Evolutionary conservation across 2,797 vertebrate species (phyloP), one percentile per base, ranked within the genome.

Genomic region (Galagoides demidoff): DNA sequence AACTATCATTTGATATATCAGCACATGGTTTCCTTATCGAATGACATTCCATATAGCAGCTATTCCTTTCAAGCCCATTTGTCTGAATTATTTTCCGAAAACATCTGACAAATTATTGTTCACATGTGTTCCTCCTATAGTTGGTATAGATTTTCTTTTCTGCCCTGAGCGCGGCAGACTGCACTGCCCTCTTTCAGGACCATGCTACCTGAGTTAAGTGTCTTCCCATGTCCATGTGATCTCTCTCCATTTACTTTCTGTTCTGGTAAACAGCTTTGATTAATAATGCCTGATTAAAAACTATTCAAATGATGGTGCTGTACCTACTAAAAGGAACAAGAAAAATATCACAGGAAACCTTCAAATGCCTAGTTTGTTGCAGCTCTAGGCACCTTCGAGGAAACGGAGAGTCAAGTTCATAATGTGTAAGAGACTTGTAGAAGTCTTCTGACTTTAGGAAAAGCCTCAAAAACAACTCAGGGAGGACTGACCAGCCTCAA

Each of bases 201-300:
- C 7, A 4, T 1, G 29, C 43, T 34, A 10, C 37, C 61, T 23
- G 61, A 96, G 34, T 68, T 55, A 74, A 45, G 8, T 64, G 37
- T 66, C 76, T 84, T 83, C 81, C 74, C 45, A 89, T 83, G 90
- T 78, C 68, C 89, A 4, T 79, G 14, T 12, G 66, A 31, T 43
- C 74, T 92, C 52, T 63, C 90, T 92, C 55, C n/a, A 66, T n/a
- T 76, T 90, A 49, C 89, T 92, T 45, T 96, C 68, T 86, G 84
- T 68, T 81, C 76, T 61, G 39, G 49, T 63, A 86, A 95, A 92
- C n/a, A 77, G 34, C 29, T 82, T 49, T 89, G 85, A 93, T 76
- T 79, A 90, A 79, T 34, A 64, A 93, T 27, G 63, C 45, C 78
- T 63, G 63, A 96, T 68, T 59, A 79, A 85, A 86, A 74, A 49